A percentile compares a stretch with the other conserved stretches of the same genome.
Evolutionary conservation across 1,140 invertebrate species (phyloP).

Genomic region (Himalopsyche phryganea): DNA sequence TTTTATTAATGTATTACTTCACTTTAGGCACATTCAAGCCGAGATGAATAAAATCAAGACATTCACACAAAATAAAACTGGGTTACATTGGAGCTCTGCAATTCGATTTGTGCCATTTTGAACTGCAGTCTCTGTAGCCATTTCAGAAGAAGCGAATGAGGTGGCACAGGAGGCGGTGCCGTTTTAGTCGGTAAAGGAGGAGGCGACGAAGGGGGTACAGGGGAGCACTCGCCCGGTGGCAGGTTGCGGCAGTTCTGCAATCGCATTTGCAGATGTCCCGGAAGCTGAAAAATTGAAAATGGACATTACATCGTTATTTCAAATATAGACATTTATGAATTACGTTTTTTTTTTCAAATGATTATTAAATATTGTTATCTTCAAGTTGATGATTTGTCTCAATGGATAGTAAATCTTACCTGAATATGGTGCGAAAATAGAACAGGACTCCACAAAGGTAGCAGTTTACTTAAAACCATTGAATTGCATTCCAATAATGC

Average conservation of each 20-base stretch:
- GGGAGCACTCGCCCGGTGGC: slow-evolving; percentile 49
- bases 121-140: slow-evolving; percentile 94
- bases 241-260: slow-evolving; percentile 84
- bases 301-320: not conserved
- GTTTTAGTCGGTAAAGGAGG: slow-evolving; percentile 36
- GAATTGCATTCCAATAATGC: slow-evolving; percentile 94
- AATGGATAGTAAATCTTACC: slow-evolving; percentile 45
- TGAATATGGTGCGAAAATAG: slow-evolving; percentile 83
- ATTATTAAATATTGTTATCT: not conserved
- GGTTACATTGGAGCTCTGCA: slow-evolving; percentile 83
- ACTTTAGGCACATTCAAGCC: too few species aligned
- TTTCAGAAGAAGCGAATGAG: slow-evolving; percentile 57
- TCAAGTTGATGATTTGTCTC: too few species aligned
- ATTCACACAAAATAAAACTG: slow-evolving; percentile 36
- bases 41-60: too few species aligned
- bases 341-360: not conserved
- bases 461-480: slow-evolving; percentile 80
- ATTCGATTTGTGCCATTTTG: slow-evolving; percentile 96
- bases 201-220: slow-evolving; percentile 9
- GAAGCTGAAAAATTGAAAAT: slow-evolving; percentile 74
- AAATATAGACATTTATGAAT: too few species aligned
- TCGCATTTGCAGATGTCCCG: slow-evolving; percentile 85
- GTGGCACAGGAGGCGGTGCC: slow-evolving; percentile 25
- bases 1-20: too few species aligned
- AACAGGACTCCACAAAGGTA: slow-evolving; percentile 88